A percentile compares a stretch with the other conserved stretches of the same genome.
These are phyloP conservation scores for Elegia similella DNA, from an alignment of 2,888 invertebrate species.

Conservation along the genomic window DNA sequence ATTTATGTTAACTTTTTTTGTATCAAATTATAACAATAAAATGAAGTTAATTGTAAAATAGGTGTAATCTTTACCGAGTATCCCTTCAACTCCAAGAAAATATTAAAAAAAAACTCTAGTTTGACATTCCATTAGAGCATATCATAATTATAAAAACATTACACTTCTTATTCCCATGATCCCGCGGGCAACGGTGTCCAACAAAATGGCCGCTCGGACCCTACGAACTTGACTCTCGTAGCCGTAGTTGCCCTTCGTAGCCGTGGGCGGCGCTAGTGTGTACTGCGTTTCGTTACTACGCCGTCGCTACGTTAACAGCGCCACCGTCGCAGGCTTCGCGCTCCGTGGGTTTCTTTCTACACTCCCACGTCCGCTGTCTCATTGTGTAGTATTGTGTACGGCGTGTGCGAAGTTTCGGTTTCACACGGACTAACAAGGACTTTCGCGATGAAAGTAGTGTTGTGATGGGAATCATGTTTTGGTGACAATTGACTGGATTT, in stretches of 20 bases:
- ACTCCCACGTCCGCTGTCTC: constrained; percentile 73
- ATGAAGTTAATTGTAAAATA: not conserved
- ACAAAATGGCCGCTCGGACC: constrained; percentile 71
- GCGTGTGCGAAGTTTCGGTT: constrained; percentile 51
- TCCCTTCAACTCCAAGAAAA: not conserved
- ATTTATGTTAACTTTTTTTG: too few relatives aligned
- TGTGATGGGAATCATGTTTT: constrained; percentile 62
- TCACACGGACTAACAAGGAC: constrained; percentile 51
- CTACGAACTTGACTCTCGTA: constrained; percentile 39
- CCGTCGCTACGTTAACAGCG: constrained; percentile 51
- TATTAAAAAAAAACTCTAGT: constrained; percentile 23
- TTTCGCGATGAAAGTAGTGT: constrained; percentile 58
- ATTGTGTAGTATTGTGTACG: constrained; percentile 67
- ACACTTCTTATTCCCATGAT: constrained; percentile 34
- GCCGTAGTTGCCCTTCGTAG: constrained; percentile 43
- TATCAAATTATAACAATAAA: not conserved
- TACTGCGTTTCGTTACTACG: constrained; percentile 51
- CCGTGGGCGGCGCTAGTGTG: constrained; percentile 46
- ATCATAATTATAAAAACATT: constrained; percentile 51
- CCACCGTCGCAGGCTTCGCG: constrained; percentile 48
- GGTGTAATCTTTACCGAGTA: not conserved
- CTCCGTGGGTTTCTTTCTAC: constrained; percentile 34
- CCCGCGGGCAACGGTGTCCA: constrained; percentile 39
- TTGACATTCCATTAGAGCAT: constrained; percentile 21
- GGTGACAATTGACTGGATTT: constrained; percentile 51